Base-by-base conservation (phyloP, 2,113 vertebrate genomes). In the Myotis lucifugus region DNA sequence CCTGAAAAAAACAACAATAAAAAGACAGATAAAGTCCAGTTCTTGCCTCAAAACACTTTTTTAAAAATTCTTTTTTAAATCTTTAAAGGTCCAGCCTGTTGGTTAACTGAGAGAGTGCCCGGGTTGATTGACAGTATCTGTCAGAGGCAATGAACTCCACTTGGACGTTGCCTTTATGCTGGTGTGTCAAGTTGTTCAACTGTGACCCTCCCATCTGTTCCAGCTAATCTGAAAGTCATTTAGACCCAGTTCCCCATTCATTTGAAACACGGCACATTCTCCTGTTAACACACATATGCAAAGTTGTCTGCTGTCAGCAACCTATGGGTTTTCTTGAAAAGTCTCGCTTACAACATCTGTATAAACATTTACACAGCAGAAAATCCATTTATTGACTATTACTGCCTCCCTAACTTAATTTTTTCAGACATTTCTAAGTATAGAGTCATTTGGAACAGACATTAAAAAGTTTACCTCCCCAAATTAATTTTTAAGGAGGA, bases 191-290 rank as follows among this genome's bases (percentile, higher is more conserved):
- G 98, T 99, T 99, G 99, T 98, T 99, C 98, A 99, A 98, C 98
- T 99, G 99, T 99, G 99, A 99, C 99, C 99, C 98, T 98, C 98
- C 99, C 99, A 99, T 99, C 99, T 99, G 99, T 99, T 99, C 98
- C 98, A 98, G 98, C 98, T 99, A 99, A 99, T 99, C 99, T 99
- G 98, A 98, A 99, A 99, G 98, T 99, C 99, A 99, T 99, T 99
- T 98, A 98, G 98, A 96, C 97, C 97, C 95, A 66, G 97, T 98
- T 98, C 98, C 97, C 98, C 97, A 98, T 98, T 99, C 98, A 98
- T 98, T 77, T 96, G 88, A 98, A 98, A 98, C 98, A 98, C 98
- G 98, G 98, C 94, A 37, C 98, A 98, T 98, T 98, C 98, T 98
- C 98, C 98, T 98, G 98, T 99, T 99, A 99, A 98, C 98, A 98